These are phyloP conservation scores for Bombus pyrosoma DNA, from an alignment of 1,140 invertebrate genomes.

Conservation along the genomic window DNA sequence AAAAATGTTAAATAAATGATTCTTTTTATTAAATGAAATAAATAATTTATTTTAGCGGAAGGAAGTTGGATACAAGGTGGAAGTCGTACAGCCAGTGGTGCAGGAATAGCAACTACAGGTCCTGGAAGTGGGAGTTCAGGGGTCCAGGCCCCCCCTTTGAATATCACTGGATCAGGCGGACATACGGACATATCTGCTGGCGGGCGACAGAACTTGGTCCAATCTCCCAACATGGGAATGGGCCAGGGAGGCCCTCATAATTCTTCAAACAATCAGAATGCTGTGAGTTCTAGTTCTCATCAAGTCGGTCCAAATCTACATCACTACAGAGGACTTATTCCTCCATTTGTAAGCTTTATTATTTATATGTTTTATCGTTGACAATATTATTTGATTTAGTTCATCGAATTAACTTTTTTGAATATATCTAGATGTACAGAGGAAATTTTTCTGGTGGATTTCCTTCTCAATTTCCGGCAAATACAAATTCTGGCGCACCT, in stretches of 20 bases:
- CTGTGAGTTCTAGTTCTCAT: constrained; percentile 80
- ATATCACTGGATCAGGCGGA: constrained; percentile 68
- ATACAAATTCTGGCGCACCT: constrained; percentile 74
- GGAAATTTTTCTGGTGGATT: constrained; percentile 81
- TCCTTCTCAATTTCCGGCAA: constrained; percentile 79
- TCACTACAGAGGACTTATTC: constrained; percentile 89
- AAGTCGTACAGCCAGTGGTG: constrained; percentile 83
- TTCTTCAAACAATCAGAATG: constrained; percentile 74
- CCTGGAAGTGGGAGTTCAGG: constrained; percentile 82
- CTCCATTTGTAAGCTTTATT: constrained; percentile 86
- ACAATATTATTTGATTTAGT: not conserved
- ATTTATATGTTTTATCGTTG: not conserved
- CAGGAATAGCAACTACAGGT: constrained; percentile 80
- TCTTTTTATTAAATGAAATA: constrained; percentile 1
- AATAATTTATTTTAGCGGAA: constrained; percentile 84
- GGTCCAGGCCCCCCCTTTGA: constrained; percentile 84
- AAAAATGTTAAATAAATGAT: too few relatives aligned
- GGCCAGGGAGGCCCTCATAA: constrained; percentile 86
- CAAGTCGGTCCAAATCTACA: constrained; percentile 77
- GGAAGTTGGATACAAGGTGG: constrained; percentile 92
- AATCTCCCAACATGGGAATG: constrained; percentile 81
- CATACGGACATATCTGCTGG: constrained; percentile 78
- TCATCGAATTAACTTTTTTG: not conserved
- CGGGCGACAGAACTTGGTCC: constrained; percentile 82
- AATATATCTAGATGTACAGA: constrained; percentile 78